Evolutionary conservation across 2,888 invertebrate genomes (phyloP).

Genomic region (Andrena bucephala): DNA sequence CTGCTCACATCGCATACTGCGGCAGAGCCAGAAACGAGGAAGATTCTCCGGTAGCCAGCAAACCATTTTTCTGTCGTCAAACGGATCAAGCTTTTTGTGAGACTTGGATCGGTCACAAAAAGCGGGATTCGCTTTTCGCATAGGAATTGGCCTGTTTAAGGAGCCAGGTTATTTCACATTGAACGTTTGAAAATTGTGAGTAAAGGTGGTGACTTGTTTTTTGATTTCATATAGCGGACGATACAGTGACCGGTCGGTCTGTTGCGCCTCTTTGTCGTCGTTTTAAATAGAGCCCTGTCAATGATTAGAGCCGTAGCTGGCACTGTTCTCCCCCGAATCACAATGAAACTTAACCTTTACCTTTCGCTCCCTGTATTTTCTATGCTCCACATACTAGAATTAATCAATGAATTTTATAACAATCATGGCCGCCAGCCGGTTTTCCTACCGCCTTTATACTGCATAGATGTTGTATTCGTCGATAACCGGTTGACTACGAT

Average conservation of each 20-base stretch:
- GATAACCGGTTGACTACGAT: constrained; percentile 22
- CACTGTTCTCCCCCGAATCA: constrained; percentile 14
- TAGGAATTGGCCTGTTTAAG: constrained; percentile 81
- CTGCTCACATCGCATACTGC: constrained; percentile 61
- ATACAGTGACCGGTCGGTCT: constrained; percentile 64
- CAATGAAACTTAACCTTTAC: constrained; percentile 35
- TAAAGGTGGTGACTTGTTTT: constrained; percentile 66
- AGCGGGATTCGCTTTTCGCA: constrained; percentile 85
- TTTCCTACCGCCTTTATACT: constrained; percentile 53
- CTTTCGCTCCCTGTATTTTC: constrained; percentile 44
- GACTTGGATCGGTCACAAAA: constrained; percentile 85
- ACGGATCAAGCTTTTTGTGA: constrained; percentile 85
- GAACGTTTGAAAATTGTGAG: constrained; percentile 73
- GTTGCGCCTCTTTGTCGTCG: constrained; percentile 22
- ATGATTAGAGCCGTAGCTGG: constrained; percentile 18
- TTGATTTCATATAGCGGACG: constrained; percentile 57
- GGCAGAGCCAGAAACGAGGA: constrained; percentile 74
- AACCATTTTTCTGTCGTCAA: constrained; percentile 85
- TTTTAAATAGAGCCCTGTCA: constrained; percentile 47
- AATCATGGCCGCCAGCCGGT: constrained; percentile 82
- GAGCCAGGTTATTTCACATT: constrained; percentile 67
- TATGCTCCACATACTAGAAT: constrained; percentile 56
- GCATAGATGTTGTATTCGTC: constrained; percentile 26
- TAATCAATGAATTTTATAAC: constrained; percentile 79
- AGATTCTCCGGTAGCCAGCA: constrained; percentile 79